Percentiles rank a stretch among this genome's conserved stretches.
phyloP scores from a whole-genome alignment of 2,888 invertebrate genomes.

The Trissolcus brochymenae region DNA sequence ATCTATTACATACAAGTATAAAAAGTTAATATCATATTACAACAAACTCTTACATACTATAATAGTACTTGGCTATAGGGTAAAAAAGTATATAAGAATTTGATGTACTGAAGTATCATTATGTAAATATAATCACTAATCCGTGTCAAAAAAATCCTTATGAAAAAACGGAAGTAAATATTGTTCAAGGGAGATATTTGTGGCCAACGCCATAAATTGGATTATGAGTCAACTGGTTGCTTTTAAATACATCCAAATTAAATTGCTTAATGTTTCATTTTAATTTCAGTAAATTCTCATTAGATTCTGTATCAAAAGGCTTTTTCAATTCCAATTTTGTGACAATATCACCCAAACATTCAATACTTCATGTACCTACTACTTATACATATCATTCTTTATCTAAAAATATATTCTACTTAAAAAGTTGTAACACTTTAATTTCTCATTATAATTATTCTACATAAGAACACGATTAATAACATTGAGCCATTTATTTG shows the following conservation, averaged over 20 bases:
- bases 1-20: conserved; percentile 50
- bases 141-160: conserved; percentile 31
- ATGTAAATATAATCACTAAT: conserved; percentile 21
- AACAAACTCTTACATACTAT: conserved; percentile 27
- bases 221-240: too few relatives aligned
- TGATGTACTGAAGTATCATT: conserved; percentile 20
- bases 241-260: too few relatives aligned
- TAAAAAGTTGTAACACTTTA: neutral
- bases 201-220: too few relatives aligned
- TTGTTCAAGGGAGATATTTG: conserved; percentile 23
- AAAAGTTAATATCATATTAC: conserved; percentile 45
- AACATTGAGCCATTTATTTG: conserved; percentile 27
- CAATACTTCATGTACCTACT: conserved; percentile 32
- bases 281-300: too few relatives aligned
- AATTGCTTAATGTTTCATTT: too few relatives aligned
- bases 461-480: conserved; percentile 17
- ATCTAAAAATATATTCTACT: conserved; percentile 11
- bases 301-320: neutral
- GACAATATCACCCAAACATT: conserved; percentile 28
- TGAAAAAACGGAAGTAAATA: conserved; percentile 34
- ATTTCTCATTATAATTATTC: conserved; percentile 7
- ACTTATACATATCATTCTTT: conserved; percentile 17
- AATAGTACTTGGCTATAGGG: conserved; percentile 6
- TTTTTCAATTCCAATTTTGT: conserved; percentile 1
- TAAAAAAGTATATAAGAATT: conserved; percentile 25